These are phyloP conservation scores for Drosophila nr. medialis DNA, from an alignment of 2,888 invertebrate species.

Conservation along the genomic window DNA sequence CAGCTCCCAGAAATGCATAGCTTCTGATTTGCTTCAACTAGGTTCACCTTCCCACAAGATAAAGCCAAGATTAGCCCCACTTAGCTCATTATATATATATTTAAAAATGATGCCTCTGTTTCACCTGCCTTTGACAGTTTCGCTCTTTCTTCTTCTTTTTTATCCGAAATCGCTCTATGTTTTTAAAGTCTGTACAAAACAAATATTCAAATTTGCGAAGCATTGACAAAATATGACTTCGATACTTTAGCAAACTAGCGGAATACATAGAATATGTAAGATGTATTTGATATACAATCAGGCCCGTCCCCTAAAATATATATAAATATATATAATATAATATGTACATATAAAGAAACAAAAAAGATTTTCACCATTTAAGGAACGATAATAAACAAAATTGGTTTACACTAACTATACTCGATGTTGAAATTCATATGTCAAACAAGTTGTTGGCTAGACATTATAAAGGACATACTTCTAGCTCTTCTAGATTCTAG, in stretches of 20 bases:
- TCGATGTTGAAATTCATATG: neutral
- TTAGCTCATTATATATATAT: neutral
- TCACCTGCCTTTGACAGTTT: neutral
- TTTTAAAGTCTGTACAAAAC: too few relatives aligned
- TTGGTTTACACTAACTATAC: neutral
- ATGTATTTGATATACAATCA: neutral
- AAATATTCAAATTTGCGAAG: neutral
- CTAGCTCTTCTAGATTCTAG: neutral
- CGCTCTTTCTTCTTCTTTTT: neutral
- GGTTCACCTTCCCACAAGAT: neutral
- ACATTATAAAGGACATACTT: neutral
- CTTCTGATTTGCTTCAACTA: neutral
- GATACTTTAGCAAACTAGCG: too few relatives aligned
- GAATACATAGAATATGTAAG: too few relatives aligned
- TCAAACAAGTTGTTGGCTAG: neutral
- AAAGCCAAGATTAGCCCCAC: neutral
- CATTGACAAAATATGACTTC: neutral
- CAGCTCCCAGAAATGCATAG: neutral
- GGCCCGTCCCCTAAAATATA: too few relatives aligned
- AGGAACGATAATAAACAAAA: too few relatives aligned
- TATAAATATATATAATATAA: too few relatives aligned
- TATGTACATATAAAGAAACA: too few relatives aligned
- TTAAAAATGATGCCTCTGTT: neutral
- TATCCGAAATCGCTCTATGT: neutral
- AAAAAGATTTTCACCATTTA: too few relatives aligned